Evolutionary conservation across 2,888 invertebrate species (phyloP).

Genomic region (Drosophila macrospina): DNA sequence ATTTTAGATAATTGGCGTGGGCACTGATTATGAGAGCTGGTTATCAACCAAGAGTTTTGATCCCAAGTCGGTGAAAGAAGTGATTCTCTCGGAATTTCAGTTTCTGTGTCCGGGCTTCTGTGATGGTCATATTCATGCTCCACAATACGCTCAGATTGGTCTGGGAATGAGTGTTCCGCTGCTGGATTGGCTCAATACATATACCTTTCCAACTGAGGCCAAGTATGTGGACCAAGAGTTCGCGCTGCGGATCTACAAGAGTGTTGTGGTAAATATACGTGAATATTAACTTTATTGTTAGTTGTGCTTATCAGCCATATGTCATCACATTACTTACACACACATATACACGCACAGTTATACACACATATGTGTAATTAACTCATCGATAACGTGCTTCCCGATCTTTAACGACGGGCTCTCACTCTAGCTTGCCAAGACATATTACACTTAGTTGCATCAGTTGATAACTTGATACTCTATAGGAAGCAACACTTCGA

Average conservation of each 20-base stretch:
- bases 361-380: neutral
- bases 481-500: slow-evolving; percentile 89
- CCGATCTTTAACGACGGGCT: slow-evolving; percentile 1
- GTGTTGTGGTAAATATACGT: slow-evolving; percentile 90
- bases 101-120: slow-evolving; percentile 95
- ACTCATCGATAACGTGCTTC: slow-evolving; percentile 10
- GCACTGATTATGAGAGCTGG: slow-evolving; percentile 79
- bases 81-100: slow-evolving; percentile 86
- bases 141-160: slow-evolving; percentile 94
- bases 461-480: slow-evolving; percentile 47
- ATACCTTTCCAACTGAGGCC: slow-evolving; percentile 94
- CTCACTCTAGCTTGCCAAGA: slow-evolving; percentile 1
- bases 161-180: slow-evolving; percentile 92
- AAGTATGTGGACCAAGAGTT: slow-evolving; percentile 89
- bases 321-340: slow-evolving; percentile 2
- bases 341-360: neutral
- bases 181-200: slow-evolving; percentile 93
- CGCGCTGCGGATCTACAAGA: slow-evolving; percentile 90
- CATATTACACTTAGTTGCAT: slow-evolving; percentile 1
- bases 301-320: slow-evolving; percentile 38
- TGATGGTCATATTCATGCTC: slow-evolving; percentile 96
- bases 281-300: slow-evolving; percentile 1
- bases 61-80: slow-evolving; percentile 38
- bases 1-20: slow-evolving; percentile 85
- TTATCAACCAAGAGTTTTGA: slow-evolving; percentile 17